Conservation (phyloP, 2,113 vertebrate genomes). For the Copsychus sechellarum region DNA sequence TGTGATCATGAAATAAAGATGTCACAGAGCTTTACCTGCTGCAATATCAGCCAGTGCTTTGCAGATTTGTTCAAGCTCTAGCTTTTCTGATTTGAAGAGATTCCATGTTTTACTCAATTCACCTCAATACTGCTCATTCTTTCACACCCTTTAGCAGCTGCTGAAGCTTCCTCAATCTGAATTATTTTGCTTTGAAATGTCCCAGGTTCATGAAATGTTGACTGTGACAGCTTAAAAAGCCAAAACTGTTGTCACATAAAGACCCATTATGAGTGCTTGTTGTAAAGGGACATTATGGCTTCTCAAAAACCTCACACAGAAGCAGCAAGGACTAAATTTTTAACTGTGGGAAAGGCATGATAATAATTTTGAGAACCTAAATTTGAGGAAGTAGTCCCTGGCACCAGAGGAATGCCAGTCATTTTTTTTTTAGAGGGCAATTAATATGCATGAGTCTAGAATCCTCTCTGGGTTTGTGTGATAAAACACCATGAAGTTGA, state of each 20-base stretch:
- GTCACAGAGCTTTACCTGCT: not conserved
- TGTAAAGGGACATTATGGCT: not conserved
- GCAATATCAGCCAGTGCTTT: not conserved
- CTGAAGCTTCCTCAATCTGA: not conserved
- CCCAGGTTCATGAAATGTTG: not conserved
- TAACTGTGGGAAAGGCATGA: not conserved
- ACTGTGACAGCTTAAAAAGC: not conserved
- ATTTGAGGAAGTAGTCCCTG: not conserved
- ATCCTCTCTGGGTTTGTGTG: slow-evolving; percentile 53
- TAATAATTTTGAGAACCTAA: not conserved
- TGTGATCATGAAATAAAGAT: not conserved
- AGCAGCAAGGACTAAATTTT: not conserved
- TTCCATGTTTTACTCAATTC: not conserved
- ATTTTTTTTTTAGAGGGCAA: not conserved
- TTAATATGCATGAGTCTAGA: slow-evolving; percentile 56
- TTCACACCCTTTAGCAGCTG: not conserved
- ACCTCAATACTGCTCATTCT: not conserved
- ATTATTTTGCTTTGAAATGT: not conserved
- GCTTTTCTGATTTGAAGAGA: not conserved
- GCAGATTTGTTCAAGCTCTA: not conserved
- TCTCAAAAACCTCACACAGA: not conserved
- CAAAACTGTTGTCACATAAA: not conserved
- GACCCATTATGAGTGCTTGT: not conserved
- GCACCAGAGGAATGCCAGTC: not conserved
- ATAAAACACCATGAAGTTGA: slow-evolving; percentile 51